Evolutionary conservation across 2,797 vertebrate genomes (phyloP).

Genomic region (Lates japonicus): DNA sequence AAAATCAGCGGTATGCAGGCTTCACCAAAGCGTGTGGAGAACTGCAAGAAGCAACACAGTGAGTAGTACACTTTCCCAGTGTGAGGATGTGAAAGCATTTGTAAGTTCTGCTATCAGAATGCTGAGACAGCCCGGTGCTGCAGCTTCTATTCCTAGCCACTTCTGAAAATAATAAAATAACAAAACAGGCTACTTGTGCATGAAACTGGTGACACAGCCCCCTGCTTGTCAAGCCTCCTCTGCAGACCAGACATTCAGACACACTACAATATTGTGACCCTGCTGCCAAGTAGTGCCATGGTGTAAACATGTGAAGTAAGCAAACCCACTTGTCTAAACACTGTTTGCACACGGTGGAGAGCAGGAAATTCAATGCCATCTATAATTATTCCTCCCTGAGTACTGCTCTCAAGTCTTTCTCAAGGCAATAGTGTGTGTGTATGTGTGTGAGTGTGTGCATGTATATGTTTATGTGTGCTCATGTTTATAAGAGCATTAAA

Average conservation of each 20-base stretch:
- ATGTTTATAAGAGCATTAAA: slow-evolving; percentile 75
- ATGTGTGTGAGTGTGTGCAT: slow-evolving; percentile 18
- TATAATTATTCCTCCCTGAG: slow-evolving; percentile 77
- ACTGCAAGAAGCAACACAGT: background rate
- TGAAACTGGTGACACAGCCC: slow-evolving; percentile 21
- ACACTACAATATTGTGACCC: slow-evolving; percentile 47
- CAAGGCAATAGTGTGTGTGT: slow-evolving; percentile 42
- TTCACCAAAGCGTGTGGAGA: background rate
- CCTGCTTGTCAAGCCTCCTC: slow-evolving; percentile 12
- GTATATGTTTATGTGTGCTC: slow-evolving; percentile 44
- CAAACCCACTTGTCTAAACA: slow-evolving; percentile 63
- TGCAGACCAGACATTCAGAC: slow-evolving; percentile 43
- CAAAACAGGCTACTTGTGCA: slow-evolving; percentile 9
- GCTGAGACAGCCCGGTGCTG: slow-evolving; percentile 2
- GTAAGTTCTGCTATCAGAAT: slow-evolving; percentile 2
- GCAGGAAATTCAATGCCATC: slow-evolving; percentile 74
- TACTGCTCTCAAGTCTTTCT: slow-evolving; percentile 66
- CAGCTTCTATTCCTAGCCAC: slow-evolving; percentile 6
- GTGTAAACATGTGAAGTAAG: slow-evolving; percentile 70
- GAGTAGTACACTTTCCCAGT: background rate
- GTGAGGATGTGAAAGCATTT: slow-evolving; percentile 23
- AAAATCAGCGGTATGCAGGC: slow-evolving; percentile 6
- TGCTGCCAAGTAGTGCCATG: slow-evolving; percentile 51
- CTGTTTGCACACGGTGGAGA: slow-evolving; percentile 65
- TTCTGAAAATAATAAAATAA: slow-evolving; percentile 9